These are phyloP conservation scores for Willisornis vidua DNA, from an alignment of 2,113 vertebrate species.

Conservation along the genomic window DNA sequence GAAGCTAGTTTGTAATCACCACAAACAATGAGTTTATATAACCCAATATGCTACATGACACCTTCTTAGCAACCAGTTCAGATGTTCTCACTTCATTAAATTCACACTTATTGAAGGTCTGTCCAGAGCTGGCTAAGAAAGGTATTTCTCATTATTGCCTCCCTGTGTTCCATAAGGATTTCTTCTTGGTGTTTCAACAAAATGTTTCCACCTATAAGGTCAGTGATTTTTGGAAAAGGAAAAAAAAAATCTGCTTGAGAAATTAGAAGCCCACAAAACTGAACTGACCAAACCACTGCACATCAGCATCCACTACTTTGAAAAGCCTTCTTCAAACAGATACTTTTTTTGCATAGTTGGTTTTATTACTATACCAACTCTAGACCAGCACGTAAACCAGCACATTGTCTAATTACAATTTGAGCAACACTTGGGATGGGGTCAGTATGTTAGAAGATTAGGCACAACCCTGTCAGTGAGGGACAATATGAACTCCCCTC, in stretches of 20 bases:
- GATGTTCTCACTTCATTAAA: constrained; percentile 22
- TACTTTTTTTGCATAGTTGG: background rate
- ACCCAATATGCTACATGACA: background rate
- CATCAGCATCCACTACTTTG: background rate
- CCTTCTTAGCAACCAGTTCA: constrained; percentile 30
- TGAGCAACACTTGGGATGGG: background rate
- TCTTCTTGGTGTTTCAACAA: background rate
- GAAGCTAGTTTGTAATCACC: background rate
- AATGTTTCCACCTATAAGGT: background rate
- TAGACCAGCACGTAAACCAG: background rate
- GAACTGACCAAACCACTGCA: background rate
- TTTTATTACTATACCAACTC: background rate
- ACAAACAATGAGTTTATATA: constrained; percentile 8
- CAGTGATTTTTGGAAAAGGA: background rate
- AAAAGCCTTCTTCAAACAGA: background rate
- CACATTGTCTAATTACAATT: background rate
- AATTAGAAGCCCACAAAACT: background rate
- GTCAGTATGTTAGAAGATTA: background rate
- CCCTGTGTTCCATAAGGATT: background rate
- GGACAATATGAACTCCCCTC: background rate
- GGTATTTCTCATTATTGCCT: background rate
- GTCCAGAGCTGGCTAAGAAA: background rate
- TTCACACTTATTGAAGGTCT: background rate
- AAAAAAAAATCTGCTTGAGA: background rate
- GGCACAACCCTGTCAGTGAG: background rate